Base-by-base conservation (phyloP, 2,113 vertebrate genomes). In the Eidolon helvum region DNA sequence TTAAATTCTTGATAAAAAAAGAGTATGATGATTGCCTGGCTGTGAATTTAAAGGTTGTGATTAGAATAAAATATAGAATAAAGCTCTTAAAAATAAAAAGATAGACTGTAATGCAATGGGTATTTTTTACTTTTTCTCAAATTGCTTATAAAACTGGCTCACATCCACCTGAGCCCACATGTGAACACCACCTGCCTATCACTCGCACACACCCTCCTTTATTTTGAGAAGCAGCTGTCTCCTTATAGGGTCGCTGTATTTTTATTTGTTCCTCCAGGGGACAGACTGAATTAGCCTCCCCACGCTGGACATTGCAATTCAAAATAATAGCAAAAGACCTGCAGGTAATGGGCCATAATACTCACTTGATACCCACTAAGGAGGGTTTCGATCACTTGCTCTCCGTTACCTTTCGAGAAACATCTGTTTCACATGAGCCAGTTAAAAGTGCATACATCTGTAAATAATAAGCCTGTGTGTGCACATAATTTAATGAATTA, bases 401-500 rank as follows among this genome's bases (percentile, higher is more conserved):
- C 94, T 92, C 78, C 66, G 98, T 65, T 97, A 98, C 97, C 97
- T 98, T 98, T 97, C 95, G 40, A 86, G 93, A 98, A 98, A 97
- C 98, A 98, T 98, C 98, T 97, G 96, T 98, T 98, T 98, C 98
- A 87, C 80, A 97, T 97, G 98, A 98, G 97, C 97, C 98, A 95
- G 87, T 98, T 98, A 97, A 98, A 98, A 92, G 87, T 0, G 87
- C 97, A 97, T 96, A 98, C 97, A 98, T 98, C 98, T 98, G 98
- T 99, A 98, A 98, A 98, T 98, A 98, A 98, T 98, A 99, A 98
- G 98, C 82, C 95, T 78, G 71, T 96, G 97, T 97, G 98, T 96
- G 98, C 96, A 98, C 95, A 97, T 98, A 98, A 98, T 97, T 98
- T 98, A 98, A 98, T 98, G 98, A 98, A 98, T 98, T 98, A 98